Evolutionary conservation across 1,140 invertebrate genomes (phyloP).

Genomic region (Drosophila baimaii): DNA sequence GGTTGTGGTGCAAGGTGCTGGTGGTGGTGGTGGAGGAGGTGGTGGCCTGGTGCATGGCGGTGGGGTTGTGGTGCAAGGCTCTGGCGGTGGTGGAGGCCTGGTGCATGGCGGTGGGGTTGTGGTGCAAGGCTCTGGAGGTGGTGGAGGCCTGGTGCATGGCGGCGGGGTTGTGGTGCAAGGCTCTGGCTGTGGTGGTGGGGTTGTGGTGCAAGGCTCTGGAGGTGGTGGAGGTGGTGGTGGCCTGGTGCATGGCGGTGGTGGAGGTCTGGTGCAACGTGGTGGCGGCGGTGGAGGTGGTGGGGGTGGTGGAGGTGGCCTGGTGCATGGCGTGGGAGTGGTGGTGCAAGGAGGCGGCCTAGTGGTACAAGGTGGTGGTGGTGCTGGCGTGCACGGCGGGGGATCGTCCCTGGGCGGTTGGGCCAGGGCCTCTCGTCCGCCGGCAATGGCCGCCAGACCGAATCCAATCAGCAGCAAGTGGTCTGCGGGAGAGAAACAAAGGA

Average conservation of each 20-base stretch:
- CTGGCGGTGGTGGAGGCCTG: background rate
- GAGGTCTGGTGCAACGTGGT: background rate
- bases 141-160: slow-evolving; percentile 2
- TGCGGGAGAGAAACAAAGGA: slow-evolving; percentile 3
- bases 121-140: background rate
- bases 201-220: slow-evolving; percentile 11
- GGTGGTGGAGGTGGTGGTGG: background rate
- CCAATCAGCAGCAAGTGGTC: slow-evolving; percentile 48
- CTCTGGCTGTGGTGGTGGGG: background rate
- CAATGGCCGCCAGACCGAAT: slow-evolving; percentile 40
- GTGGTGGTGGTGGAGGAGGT: background rate
- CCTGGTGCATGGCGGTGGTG: background rate
- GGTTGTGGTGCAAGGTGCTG: slow-evolving; percentile 3
- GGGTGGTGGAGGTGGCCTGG: background rate
- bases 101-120: slow-evolving; percentile 10
- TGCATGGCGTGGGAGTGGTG: background rate
- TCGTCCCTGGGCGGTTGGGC: slow-evolving; percentile 14
- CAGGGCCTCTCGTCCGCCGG: slow-evolving; percentile 21
- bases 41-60: background rate
- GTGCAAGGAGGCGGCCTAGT: background rate
- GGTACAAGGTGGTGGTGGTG: background rate
- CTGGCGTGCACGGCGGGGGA: background rate
- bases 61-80: slow-evolving; percentile 15
- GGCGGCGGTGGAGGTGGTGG: background rate
- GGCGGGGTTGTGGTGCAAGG: background rate